Conservation (phyloP, 37 sponge, comb jelly and placozoan genomes). For the Dysidea cf. avara region DNA sequence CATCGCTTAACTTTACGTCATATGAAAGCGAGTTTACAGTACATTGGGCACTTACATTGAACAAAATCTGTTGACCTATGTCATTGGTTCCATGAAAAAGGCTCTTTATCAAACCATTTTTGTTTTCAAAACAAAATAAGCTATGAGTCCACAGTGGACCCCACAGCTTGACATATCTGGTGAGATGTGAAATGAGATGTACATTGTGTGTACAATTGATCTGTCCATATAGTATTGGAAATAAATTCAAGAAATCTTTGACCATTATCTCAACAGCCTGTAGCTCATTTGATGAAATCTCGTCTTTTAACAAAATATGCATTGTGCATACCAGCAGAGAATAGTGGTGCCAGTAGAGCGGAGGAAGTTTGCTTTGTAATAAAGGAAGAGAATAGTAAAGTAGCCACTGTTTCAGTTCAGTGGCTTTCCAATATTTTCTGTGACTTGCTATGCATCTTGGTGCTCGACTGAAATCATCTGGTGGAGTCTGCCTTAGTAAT, state of each 20-base stretch:
- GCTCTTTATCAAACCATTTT: conserved; percentile 6
- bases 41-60: conserved; percentile 2
- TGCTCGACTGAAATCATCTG: conserved; percentile 12
- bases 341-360: conserved; percentile 12
- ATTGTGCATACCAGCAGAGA: conserved; percentile 9
- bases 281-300: not conserved
- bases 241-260: not conserved
- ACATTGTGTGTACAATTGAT: not conserved
- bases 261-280: conserved; percentile 5
- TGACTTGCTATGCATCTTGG: conserved; percentile 11
- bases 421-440: conserved; percentile 20
- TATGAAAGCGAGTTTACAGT: conserved; percentile 9
- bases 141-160: conserved; percentile 16
- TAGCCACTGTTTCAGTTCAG: not conserved
- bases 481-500: not conserved
- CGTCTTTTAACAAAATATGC: conserved; percentile 1
- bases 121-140: conserved; percentile 15
- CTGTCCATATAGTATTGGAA: conserved; percentile 10
- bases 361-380: not conserved
- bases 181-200: conserved; percentile 1
- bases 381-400: conserved; percentile 13
- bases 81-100: not conserved
- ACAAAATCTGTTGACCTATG: conserved; percentile 23
- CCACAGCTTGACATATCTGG: conserved; percentile 2
- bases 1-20: not conserved